phyloP scores from a whole-genome alignment of 2,113 vertebrate species.

The Callaeas wilsoni region DNA sequence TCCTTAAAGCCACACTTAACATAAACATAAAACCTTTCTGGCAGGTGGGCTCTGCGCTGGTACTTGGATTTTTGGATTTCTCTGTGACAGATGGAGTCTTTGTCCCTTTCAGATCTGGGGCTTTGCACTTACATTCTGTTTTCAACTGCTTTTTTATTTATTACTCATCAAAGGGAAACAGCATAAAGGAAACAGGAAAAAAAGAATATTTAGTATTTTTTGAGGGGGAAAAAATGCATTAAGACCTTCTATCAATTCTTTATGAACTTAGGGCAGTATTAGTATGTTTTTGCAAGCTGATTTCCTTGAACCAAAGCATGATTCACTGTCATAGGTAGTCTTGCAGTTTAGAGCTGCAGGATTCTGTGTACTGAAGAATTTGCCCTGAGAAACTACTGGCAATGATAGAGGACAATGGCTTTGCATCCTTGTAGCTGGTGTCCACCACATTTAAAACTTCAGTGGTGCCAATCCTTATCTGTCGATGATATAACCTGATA shows the following conservation, averaged over 20 bases:
- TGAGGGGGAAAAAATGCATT: neutral
- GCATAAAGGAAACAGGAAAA: neutral
- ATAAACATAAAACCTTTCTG: conserved; percentile 52
- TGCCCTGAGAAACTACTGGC: neutral
- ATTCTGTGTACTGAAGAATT: neutral
- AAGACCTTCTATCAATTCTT: neutral
- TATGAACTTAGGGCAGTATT: neutral
- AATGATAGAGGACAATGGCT: neutral
- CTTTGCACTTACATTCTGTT: conserved; percentile 25
- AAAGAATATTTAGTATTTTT: neutral
- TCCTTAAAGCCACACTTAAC: conserved; percentile 62
- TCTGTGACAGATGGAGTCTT: conserved; percentile 47
- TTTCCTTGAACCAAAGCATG: neutral
- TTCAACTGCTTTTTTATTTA: conserved; percentile 38
- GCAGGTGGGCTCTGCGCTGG: conserved; percentile 40
- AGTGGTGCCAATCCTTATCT: neutral
- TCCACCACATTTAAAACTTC: neutral
- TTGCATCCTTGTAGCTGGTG: neutral
- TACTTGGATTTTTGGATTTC: conserved; percentile 43
- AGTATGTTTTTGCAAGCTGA: neutral
- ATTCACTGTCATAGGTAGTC: neutral
- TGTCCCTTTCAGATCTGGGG: conserved; percentile 35
- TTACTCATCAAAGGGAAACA: conserved; percentile 32
- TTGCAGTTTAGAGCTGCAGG: neutral
- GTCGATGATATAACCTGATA: neutral